phyloP scores from a whole-genome alignment of 1,140 invertebrate species.

The Drosophila sulfurigaster region DNA sequence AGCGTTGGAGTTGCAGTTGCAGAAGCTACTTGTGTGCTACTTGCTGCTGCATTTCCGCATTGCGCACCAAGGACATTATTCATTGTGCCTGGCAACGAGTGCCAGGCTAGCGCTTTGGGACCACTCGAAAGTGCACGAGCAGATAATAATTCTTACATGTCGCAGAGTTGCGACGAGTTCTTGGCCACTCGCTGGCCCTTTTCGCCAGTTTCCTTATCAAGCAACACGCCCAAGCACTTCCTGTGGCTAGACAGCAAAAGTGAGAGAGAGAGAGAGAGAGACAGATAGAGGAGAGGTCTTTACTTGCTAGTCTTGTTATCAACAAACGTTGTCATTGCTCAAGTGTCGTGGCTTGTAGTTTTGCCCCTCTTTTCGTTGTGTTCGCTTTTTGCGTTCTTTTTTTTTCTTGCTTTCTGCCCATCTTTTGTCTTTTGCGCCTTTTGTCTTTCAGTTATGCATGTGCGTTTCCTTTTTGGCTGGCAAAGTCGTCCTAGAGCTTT shows the following conservation, averaged over 20 bases:
- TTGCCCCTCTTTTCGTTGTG: conserved; percentile 2
- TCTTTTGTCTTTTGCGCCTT: conserved; percentile 67
- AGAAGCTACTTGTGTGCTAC: conserved; percentile 17
- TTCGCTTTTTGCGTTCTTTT: conserved; percentile 13
- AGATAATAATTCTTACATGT: conserved; percentile 81
- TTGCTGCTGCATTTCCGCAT: conserved; percentile 72
- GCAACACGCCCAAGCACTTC: conserved; percentile 49
- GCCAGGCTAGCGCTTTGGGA: conserved; percentile 28
- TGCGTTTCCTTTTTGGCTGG: conserved; percentile 52
- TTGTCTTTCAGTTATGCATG: conserved; percentile 80
- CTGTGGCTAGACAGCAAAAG: conserved; percentile 16
- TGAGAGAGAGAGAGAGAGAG: not conserved
- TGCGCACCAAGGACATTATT: conserved; percentile 79
- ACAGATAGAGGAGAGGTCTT: not conserved
- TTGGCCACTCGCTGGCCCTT: conserved; percentile 56
- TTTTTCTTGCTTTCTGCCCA: conserved; percentile 1
- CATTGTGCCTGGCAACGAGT: conserved; percentile 52
- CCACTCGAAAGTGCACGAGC: conserved; percentile 73
- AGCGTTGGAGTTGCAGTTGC: conserved; percentile 24
- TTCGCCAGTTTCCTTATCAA: conserved; percentile 48
- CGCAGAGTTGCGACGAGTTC: conserved; percentile 56
- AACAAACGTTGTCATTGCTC: conserved; percentile 53
- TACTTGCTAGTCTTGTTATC: conserved; percentile 51
- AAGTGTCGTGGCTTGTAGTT: conserved; percentile 57
- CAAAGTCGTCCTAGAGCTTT: conserved; percentile 48